A percentile compares a stretch with the other conserved stretches of the same genome.
Evolutionary conservation across 2,113 vertebrate genomes (phyloP).

Genomic region (Ammodytes marinus): DNA sequence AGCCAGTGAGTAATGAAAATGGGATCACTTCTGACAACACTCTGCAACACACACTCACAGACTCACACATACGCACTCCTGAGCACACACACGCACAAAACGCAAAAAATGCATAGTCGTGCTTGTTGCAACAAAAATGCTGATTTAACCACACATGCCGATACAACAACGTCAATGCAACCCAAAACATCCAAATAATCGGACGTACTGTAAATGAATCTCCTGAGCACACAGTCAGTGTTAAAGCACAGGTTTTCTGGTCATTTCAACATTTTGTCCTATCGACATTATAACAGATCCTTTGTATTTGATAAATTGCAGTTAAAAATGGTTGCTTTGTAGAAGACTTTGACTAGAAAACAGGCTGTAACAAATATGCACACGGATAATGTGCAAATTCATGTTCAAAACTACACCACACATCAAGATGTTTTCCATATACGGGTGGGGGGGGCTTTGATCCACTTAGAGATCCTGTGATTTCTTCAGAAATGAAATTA

Average conservation of each 20-base stretch:
- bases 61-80: slow-evolving; percentile 50
- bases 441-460: neutral
- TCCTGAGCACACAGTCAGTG: neutral
- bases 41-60: slow-evolving; percentile 54
- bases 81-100: slow-evolving; percentile 10
- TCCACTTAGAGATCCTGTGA: neutral
- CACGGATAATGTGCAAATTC: neutral
- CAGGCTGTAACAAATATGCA: neutral
- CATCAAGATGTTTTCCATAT: neutral
- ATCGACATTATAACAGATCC: neutral
- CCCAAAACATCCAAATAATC: slow-evolving; percentile 3
- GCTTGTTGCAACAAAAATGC: slow-evolving; percentile 43
- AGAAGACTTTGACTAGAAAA: slow-evolving; percentile 22
- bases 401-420: neutral
- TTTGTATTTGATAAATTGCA: slow-evolving; percentile 36
- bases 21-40: slow-evolving; percentile 85
- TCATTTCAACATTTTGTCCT: slow-evolving; percentile 12
- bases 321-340: slow-evolving; percentile 14
- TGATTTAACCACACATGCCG: slow-evolving; percentile 39
- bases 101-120: slow-evolving; percentile 25
- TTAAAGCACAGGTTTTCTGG: neutral
- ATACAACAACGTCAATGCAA: slow-evolving; percentile 11
- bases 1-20: slow-evolving; percentile 87
- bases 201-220: neutral
- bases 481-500: neutral